phyloP scores from a whole-genome alignment of 2,113 vertebrate genomes.

The Percopsis transmontana region DNA sequence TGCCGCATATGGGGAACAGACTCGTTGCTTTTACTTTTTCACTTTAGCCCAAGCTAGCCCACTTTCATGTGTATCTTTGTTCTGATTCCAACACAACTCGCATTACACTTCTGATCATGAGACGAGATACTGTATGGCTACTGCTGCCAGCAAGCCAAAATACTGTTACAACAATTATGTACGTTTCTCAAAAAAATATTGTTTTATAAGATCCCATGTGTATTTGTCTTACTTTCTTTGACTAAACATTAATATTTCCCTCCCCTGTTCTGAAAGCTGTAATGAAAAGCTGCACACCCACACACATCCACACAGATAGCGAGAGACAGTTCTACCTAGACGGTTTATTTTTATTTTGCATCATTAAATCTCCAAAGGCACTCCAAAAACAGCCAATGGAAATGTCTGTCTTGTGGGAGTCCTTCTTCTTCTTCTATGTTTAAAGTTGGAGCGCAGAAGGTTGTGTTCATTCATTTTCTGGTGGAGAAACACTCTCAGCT shows the following conservation, averaged over 20 bases:
- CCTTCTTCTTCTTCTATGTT: slow-evolving; percentile 50
- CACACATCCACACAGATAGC: background rate
- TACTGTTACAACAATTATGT: slow-evolving; percentile 11
- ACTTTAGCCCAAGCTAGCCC: slow-evolving; percentile 10
- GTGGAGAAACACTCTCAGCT: slow-evolving; percentile 45
- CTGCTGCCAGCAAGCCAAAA: slow-evolving; percentile 23
- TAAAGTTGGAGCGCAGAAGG: slow-evolving; percentile 55
- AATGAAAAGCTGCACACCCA: slow-evolving; percentile 15
- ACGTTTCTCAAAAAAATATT: slow-evolving; percentile 7
- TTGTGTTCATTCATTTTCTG: slow-evolving; percentile 45
- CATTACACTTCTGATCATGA: slow-evolving; percentile 19
- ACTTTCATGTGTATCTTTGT: slow-evolving; percentile 34
- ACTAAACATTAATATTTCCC: slow-evolving; percentile 14
- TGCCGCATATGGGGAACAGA: slow-evolving; percentile 18
- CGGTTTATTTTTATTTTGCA: slow-evolving; percentile 58
- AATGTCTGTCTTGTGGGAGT: slow-evolving; percentile 47
- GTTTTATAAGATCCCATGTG: slow-evolving; percentile 17
- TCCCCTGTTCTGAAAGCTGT: slow-evolving; percentile 1
- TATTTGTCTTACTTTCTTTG: slow-evolving; percentile 27
- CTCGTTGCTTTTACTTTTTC: slow-evolving; percentile 16
- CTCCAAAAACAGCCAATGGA: slow-evolving; percentile 41
- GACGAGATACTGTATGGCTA: background rate
- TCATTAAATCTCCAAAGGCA: slow-evolving; percentile 48
- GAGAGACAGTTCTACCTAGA: background rate
- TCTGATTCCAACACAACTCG: slow-evolving; percentile 20